These are phyloP conservation scores for Tetranychus truncatus DNA, from an alignment of 2,888 invertebrate genomes.

Conservation along the genomic window DNA sequence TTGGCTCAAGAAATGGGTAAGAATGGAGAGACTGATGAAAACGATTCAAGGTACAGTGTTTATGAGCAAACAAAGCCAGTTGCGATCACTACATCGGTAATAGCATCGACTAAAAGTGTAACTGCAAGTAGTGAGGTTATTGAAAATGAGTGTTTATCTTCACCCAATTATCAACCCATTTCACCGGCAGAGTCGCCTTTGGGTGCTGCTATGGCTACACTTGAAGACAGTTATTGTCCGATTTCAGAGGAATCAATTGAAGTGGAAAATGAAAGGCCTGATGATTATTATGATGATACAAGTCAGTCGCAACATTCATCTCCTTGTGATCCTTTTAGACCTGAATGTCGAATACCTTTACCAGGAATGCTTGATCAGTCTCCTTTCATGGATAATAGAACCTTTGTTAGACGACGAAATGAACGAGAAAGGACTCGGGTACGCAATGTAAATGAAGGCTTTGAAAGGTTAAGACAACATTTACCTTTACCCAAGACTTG, in stretches of 20 bases:
- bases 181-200: background rate
- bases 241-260: background rate
- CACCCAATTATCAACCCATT: background rate
- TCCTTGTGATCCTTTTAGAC: constrained; percentile 3
- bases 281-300: constrained; percentile 2
- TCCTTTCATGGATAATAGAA: constrained; percentile 20
- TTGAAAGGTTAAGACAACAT: constrained; percentile 31
- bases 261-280: background rate
- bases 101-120: background rate
- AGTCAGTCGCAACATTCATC: background rate
- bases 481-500: constrained; percentile 29
- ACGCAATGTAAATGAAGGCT: constrained; percentile 34
- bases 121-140: background rate
- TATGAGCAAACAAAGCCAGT: background rate
- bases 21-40: background rate
- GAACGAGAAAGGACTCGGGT: constrained; percentile 34
- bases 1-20: background rate
- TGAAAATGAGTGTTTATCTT: background rate
- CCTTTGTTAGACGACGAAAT: constrained; percentile 32
- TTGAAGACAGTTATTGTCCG: background rate
- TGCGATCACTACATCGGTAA: background rate
- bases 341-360: constrained; percentile 13
- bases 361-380: constrained; percentile 5
- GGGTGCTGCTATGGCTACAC: background rate
- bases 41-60: background rate